These are phyloP conservation scores for Cepaea nemoralis DNA, from an alignment of 1,140 invertebrate species.

Conservation along the genomic window DNA sequence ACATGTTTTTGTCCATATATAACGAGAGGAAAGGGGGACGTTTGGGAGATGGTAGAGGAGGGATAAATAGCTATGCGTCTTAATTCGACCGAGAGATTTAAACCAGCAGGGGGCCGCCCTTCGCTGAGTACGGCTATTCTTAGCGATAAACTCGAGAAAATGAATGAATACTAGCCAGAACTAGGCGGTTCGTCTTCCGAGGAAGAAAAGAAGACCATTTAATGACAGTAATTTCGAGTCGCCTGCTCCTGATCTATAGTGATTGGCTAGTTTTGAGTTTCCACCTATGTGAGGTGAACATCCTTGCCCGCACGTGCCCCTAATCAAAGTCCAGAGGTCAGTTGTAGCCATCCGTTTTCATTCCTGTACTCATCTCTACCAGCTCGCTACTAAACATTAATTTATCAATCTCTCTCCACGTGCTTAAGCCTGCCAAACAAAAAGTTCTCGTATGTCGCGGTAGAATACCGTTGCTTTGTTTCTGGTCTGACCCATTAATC, in stretches of 20 bases:
- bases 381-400: neutral
- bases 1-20: neutral
- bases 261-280: neutral
- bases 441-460: neutral
- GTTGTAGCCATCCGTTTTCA: neutral
- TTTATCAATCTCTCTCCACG: neutral
- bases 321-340: neutral
- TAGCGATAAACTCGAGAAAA: neutral
- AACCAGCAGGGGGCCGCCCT: neutral
- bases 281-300: constrained; percentile 1
- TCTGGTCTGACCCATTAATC: neutral
- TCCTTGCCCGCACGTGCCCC: neutral
- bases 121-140: neutral
- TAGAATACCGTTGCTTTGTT: neutral
- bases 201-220: neutral
- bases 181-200: neutral
- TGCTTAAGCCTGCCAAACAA: neutral
- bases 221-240: neutral
- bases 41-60: no score
- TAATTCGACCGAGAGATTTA: neutral
- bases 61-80: neutral
- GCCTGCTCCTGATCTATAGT: neutral
- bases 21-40: no score
- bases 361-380: neutral
- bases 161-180: neutral